Evolutionary conservation across 2,113 vertebrate species (phyloP).

Genomic region (Perca flavescens): DNA sequence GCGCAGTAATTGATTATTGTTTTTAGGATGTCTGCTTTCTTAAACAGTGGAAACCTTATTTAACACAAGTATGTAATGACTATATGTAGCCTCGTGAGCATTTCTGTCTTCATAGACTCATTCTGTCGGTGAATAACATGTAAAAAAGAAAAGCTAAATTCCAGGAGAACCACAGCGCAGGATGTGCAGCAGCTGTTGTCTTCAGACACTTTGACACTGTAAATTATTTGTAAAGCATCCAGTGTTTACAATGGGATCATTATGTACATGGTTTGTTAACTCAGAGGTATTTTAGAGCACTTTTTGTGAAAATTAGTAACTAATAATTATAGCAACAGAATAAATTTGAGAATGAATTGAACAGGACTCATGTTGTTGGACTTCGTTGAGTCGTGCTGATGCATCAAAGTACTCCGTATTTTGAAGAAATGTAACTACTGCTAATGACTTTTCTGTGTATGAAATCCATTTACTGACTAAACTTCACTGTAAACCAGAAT

Average conservation of each 20-base stretch:
- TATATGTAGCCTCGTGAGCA: too few species aligned
- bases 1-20: background rate
- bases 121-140: background rate
- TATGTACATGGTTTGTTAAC: slow-evolving; percentile 38
- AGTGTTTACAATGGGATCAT: slow-evolving; percentile 33
- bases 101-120: background rate
- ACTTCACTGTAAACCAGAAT: too few species aligned
- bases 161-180: slow-evolving; percentile 6
- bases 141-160: background rate
- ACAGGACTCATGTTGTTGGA: background rate
- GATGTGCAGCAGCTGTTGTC: slow-evolving; percentile 14
- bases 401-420: too few species aligned
- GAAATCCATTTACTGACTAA: too few species aligned
- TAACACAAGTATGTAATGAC: background rate
- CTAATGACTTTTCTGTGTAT: too few species aligned
- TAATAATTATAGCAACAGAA: slow-evolving; percentile 55
- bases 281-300: slow-evolving; percentile 39
- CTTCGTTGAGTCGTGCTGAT: too few species aligned
- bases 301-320: slow-evolving; percentile 52
- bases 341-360: slow-evolving; percentile 45
- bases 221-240: slow-evolving; percentile 69
- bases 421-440: too few species aligned
- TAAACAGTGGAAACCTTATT: too few species aligned
- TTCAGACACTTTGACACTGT: slow-evolving; percentile 43
- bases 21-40: background rate